A percentile compares a stretch with the other conserved stretches of the same genome.
These are phyloP conservation scores for Andrena bucephala DNA, from an alignment of 2,888 invertebrate species.

Conservation along the genomic window DNA sequence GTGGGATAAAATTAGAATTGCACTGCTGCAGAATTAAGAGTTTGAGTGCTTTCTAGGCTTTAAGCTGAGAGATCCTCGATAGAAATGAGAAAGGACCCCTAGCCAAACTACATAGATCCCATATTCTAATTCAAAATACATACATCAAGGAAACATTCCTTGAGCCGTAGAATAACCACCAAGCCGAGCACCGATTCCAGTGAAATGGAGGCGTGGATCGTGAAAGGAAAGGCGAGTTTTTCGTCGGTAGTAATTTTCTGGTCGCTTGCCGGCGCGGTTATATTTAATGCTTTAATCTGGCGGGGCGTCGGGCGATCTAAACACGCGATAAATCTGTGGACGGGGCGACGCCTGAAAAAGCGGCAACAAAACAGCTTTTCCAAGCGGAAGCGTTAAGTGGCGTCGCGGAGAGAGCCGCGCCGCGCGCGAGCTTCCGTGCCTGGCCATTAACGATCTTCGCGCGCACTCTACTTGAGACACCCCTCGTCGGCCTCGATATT, in stretches of 20 bases:
- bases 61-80: not conserved
- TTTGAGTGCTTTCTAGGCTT: not conserved
- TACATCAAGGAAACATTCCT: too few relatives aligned
- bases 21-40: not conserved
- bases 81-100: too few relatives aligned
- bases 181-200: too few relatives aligned
- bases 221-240: conserved; percentile 25
- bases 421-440: conserved; percentile 60
- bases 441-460: conserved; percentile 62
- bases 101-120: too few relatives aligned
- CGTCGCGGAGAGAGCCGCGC: conserved; percentile 54
- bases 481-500: conserved; percentile 73
- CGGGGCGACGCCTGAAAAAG: conserved; percentile 74
- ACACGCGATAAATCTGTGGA: conserved; percentile 80
- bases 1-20: not conserved
- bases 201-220: not conserved
- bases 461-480: conserved; percentile 43
- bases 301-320: conserved; percentile 77
- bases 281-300: conserved; percentile 76
- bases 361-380: conserved; percentile 72
- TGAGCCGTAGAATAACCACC: too few relatives aligned
- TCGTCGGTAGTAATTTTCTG: conserved; percentile 67
- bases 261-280: conserved; percentile 47
- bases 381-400: conserved; percentile 81
- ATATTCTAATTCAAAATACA: too few relatives aligned